Percentiles rank a stretch among this genome's conserved stretches.
Evolutionary conservation across 2,888 invertebrate species (phyloP).

Genomic region (Euplagia quadripunctaria): DNA sequence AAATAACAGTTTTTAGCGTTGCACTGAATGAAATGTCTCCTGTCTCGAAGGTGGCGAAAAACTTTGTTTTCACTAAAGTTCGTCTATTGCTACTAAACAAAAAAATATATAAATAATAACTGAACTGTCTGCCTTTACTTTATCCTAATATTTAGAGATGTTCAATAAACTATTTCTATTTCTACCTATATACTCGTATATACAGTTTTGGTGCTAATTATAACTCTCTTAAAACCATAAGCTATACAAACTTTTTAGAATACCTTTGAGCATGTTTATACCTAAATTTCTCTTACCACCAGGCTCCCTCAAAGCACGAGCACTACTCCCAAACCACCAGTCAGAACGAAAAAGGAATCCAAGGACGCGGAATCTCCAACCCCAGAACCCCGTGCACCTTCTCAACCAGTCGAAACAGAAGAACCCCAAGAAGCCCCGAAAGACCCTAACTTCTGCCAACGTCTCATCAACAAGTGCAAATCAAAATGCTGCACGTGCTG

Average conservation of each 20-base stretch:
- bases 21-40: too few species aligned
- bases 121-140: too few species aligned
- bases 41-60: too few species aligned
- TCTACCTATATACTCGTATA: too few species aligned
- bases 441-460: slow-evolving; percentile 73
- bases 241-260: not conserved
- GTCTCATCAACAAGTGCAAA: slow-evolving; percentile 79
- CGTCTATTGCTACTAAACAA: too few species aligned
- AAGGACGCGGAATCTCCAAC: slow-evolving; percentile 4
- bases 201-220: not conserved
- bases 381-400: slow-evolving; percentile 28
- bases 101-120: too few species aligned
- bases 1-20: too few species aligned
- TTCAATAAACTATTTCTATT: too few species aligned
- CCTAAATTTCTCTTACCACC: slow-evolving; percentile 16
- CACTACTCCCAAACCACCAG: slow-evolving; percentile 81
- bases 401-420: slow-evolving; percentile 40
- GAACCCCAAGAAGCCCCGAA: slow-evolving; percentile 53
- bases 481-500: slow-evolving; percentile 84
- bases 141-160: too few species aligned
- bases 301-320: slow-evolving; percentile 84
- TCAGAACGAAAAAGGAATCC: slow-evolving; percentile 64
- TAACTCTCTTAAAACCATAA: not conserved
- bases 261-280: not conserved
- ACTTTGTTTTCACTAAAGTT: too few species aligned